A percentile compares a stretch with the other conserved stretches of the same genome.
phyloP scores from a whole-genome alignment of 2,888 invertebrate genomes.

The Silvanus unidentatus region DNA sequence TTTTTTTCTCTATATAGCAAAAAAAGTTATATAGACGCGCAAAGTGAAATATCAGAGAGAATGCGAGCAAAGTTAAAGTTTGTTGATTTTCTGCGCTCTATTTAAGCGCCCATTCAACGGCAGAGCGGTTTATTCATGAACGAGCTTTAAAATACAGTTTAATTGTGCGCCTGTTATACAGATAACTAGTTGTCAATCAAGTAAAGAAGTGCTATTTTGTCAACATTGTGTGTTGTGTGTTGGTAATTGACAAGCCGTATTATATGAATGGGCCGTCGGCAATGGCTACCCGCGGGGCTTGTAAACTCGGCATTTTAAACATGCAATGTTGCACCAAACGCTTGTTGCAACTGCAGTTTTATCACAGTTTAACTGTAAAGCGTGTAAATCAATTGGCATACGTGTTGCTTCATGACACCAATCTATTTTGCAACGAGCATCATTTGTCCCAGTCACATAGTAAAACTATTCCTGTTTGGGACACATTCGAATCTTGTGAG shows the following conservation, averaged over 20 bases:
- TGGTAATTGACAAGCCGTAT: conserved; percentile 18
- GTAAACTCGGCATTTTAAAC: conserved; percentile 19
- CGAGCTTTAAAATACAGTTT: too few relatives aligned
- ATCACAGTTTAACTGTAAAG: conserved; percentile 24
- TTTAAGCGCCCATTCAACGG: too few relatives aligned
- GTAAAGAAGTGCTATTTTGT: conserved; percentile 10
- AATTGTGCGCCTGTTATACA: too few relatives aligned
- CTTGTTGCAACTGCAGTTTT: conserved; percentile 27
- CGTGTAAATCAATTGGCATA: conserved; percentile 24
- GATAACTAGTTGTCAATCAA: too few relatives aligned
- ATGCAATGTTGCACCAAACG: conserved; percentile 21
- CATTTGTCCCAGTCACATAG: not conserved
- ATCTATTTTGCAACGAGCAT: not conserved
- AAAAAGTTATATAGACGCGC: too few relatives aligned
- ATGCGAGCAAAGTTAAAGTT: too few relatives aligned
- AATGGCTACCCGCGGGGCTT: conserved; percentile 18
- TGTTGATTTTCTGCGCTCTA: too few relatives aligned
- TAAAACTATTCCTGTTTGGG: not conserved
- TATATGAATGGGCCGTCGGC: conserved; percentile 17
- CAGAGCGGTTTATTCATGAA: too few relatives aligned
- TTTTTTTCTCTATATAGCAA: too few relatives aligned
- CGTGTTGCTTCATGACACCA: conserved; percentile 6
- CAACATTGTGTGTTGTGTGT: conserved; percentile 14
- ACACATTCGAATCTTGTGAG: not conserved
- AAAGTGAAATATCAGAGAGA: too few relatives aligned